Base-by-base conservation (phyloP, 2,113 vertebrate species). In the Phycodurus eques region DNA sequence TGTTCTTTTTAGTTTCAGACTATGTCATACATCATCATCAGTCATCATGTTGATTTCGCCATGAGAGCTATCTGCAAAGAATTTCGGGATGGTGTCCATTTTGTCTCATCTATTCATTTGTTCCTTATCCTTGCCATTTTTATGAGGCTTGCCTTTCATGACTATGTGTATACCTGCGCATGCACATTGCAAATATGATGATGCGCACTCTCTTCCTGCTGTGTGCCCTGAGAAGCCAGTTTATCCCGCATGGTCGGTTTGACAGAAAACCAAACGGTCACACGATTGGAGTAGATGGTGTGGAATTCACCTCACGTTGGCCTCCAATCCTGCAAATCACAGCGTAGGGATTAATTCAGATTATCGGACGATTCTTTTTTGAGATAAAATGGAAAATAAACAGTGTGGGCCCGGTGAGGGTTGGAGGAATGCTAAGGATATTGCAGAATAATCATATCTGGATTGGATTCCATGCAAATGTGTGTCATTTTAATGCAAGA, bases 341-440 rank as follows among this genome's bases (percentile, higher is more conserved):
- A 74, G 73, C 56, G 70, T 66, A 84, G 46, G 76, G 77, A 84
- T 86, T 87, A 85, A 85, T 85, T 71, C 80, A 80, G 88, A 90
- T 90, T 89, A 90, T 83, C 72, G 79, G 53, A 0, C 75, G 73
- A 20, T 75, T 82, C 90, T 87, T 88, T 90, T 72, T 84, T 84
- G 74, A 80, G 78, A 80, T 81, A 70, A 84, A 27, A 86, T 84
- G 62, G 77, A 83, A 78, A 72, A 19, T 20, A 39, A 39, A 39
- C 15, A 61, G 17, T 80, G 53, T 72, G 71, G 59, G n/a, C 53
- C 60, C 78, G 76, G 77, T 78, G 77, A 77, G 47, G 62, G 27
- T 67, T 78, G 35, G 83, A 66, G 53, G 49, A 78, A 76, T 65
- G 62, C 65, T 67, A 56, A 77, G 77, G 39, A 79, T 59, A 44